Evolutionary conservation across 2,113 vertebrate genomes (phyloP).

Genomic region (Callipepla squamata): DNA sequence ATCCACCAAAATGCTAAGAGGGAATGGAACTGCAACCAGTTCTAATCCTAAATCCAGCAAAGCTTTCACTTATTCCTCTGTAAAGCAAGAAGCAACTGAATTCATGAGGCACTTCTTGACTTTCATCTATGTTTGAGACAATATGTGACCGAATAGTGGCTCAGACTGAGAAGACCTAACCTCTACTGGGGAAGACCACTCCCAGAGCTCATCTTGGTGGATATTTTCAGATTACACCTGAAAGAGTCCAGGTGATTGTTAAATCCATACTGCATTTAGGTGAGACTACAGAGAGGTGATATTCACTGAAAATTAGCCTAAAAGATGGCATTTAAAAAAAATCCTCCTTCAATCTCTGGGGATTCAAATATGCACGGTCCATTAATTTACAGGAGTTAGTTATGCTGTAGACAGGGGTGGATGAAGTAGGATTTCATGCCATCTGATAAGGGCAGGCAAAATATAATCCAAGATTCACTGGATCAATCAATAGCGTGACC

Average conservation of each 20-base stretch:
- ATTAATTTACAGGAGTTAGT: not conserved
- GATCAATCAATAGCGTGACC: not conserved
- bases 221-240: not conserved
- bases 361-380: not conserved
- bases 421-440: not conserved
- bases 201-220: not conserved
- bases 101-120: not conserved
- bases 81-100: not conserved
- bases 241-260: rapidly evolving
- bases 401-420: not conserved
- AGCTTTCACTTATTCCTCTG: not conserved
- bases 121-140: not conserved
- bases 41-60: not conserved
- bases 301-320: not conserved
- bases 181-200: not conserved
- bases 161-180: not conserved
- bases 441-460: not conserved
- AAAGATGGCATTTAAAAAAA: not conserved
- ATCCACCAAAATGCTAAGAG: not conserved
- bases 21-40: not conserved
- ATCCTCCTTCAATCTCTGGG: not conserved
- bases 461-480: not conserved
- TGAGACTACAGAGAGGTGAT: not conserved
- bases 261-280: not conserved
- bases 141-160: not conserved